Evolutionary conservation across 1,140 invertebrate genomes (phyloP).

Genomic region (Tenebrio molitor): DNA sequence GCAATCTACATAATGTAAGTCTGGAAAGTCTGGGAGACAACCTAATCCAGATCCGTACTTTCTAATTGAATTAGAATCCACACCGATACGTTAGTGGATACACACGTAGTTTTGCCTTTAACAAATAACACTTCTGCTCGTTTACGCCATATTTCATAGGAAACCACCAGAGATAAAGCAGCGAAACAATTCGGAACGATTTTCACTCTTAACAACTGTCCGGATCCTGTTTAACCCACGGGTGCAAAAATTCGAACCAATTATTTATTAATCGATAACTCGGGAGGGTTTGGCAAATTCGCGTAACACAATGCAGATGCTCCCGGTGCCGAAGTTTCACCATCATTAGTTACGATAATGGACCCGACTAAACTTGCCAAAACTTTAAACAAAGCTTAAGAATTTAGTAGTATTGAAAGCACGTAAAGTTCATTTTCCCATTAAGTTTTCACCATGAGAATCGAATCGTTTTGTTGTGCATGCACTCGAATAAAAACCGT

Average conservation of each 20-base stretch:
- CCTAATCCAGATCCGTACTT: conserved; percentile 11
- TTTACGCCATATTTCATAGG: background rate
- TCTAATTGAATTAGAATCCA: conserved; percentile 32
- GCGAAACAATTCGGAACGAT: too few relatives aligned
- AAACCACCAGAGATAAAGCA: too few relatives aligned
- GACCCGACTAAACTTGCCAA: conserved; percentile 22
- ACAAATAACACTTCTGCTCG: too few relatives aligned
- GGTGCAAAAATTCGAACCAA: too few relatives aligned
- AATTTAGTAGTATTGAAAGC: conserved; percentile 25
- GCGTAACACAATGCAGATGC: conserved; percentile 23
- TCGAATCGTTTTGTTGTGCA: conserved; percentile 2
- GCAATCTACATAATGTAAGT: conserved; percentile 21
- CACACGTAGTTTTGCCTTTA: background rate
- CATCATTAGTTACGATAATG: conserved; percentile 33
- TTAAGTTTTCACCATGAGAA: background rate
- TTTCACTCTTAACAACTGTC: too few relatives aligned
- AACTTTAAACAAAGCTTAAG: conserved; percentile 36
- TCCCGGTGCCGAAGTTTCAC: conserved; percentile 21
- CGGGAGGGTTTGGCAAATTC: conserved; percentile 3
- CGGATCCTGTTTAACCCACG: too few relatives aligned
- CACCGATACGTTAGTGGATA: background rate
- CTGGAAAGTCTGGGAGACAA: conserved; percentile 2
- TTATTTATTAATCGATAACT: conserved; percentile 1
- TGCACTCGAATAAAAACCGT: conserved; percentile 26
- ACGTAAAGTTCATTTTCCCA: conserved; percentile 9